Percentiles rank a stretch among this genome's conserved stretches.
phyloP scores from a whole-genome alignment of 2,797 vertebrate genomes.

The Huso huso region DNA sequence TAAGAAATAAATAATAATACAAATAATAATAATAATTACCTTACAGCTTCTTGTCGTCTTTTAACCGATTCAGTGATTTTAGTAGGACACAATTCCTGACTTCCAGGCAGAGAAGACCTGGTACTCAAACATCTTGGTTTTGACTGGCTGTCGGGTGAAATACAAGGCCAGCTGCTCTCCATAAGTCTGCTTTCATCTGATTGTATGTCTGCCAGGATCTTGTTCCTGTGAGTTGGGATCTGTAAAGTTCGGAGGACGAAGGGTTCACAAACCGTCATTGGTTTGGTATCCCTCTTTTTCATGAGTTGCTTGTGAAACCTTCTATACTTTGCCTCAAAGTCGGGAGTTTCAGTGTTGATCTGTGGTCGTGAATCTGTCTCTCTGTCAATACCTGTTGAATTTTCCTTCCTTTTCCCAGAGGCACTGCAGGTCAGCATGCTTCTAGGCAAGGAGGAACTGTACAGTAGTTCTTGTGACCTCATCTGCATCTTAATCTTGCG shows the following conservation, averaged over 20 bases:
- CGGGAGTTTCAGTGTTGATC: conserved; percentile 48
- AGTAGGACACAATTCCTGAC: conserved; percentile 46
- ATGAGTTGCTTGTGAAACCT: conserved; percentile 57
- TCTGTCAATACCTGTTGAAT: background rate
- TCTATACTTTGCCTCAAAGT: conserved; percentile 59
- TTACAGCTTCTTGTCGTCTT: conserved; percentile 70
- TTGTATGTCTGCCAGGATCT: conserved; percentile 58
- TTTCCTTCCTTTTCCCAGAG: conserved; percentile 32
- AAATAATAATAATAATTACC: conserved; percentile 52
- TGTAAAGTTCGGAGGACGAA: conserved; percentile 54
- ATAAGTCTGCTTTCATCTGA: conserved; percentile 61
- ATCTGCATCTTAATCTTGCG: conserved; percentile 71
- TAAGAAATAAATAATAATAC: too few species aligned
- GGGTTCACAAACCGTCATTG: conserved; percentile 60
- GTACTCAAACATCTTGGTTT: conserved; percentile 37
- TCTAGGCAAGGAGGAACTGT: conserved; percentile 50
- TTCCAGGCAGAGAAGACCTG: conserved; percentile 45
- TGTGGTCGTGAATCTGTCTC: conserved; percentile 42
- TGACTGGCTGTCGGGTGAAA: background rate
- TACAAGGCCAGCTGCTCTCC: conserved; percentile 54
- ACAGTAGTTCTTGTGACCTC: conserved; percentile 68
- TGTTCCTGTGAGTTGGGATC: conserved; percentile 60
- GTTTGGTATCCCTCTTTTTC: conserved; percentile 51
- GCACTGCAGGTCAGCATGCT: conserved; percentile 43
- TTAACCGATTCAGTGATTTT: conserved; percentile 68